These are phyloP conservation scores for Babylonia areolata DNA, from an alignment of 1,140 invertebrate genomes.

Conservation along the genomic window DNA sequence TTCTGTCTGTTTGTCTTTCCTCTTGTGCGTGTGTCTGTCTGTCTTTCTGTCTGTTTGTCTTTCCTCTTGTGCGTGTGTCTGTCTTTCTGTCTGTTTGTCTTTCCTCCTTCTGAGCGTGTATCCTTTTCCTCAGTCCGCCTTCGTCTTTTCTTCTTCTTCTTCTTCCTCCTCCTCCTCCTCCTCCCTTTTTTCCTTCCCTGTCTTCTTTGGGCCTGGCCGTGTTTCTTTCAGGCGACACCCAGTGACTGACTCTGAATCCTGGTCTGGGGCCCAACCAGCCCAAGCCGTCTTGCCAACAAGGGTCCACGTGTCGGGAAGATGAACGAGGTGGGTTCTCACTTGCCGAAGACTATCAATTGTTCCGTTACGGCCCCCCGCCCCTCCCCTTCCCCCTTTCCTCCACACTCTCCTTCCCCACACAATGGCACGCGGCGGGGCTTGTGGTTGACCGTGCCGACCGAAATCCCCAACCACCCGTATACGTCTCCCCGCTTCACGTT, in stretches of 20 bases:
- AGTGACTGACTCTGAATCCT: not conserved
- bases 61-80: not conserved
- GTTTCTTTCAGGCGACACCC: too few relatives aligned
- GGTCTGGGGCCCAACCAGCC: not conserved
- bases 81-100: not conserved
- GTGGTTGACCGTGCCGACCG: constrained; percentile 28
- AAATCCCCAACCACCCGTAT: constrained; percentile 17
- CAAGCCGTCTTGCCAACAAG: not conserved
- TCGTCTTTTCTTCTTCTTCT: not conserved
- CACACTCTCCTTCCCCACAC: not conserved
- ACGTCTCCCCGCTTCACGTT: constrained; percentile 22
- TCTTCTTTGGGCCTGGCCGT: not conserved
- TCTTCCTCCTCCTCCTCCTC: not conserved
- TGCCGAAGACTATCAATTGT: not conserved
- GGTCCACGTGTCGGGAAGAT: not conserved
- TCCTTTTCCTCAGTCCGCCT: not conserved
- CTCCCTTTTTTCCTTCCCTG: not conserved
- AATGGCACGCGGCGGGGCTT: constrained; percentile 12
- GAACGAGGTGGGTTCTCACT: not conserved
- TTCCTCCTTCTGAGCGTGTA: not conserved
- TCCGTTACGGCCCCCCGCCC: not conserved
- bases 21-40: too few relatives aligned
- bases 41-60: not conserved
- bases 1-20: not conserved
- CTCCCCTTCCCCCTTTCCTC: too few relatives aligned